These are phyloP conservation scores for Saccopteryx leptura DNA, from an alignment of 2,113 vertebrate species.

Conservation along the genomic window DNA sequence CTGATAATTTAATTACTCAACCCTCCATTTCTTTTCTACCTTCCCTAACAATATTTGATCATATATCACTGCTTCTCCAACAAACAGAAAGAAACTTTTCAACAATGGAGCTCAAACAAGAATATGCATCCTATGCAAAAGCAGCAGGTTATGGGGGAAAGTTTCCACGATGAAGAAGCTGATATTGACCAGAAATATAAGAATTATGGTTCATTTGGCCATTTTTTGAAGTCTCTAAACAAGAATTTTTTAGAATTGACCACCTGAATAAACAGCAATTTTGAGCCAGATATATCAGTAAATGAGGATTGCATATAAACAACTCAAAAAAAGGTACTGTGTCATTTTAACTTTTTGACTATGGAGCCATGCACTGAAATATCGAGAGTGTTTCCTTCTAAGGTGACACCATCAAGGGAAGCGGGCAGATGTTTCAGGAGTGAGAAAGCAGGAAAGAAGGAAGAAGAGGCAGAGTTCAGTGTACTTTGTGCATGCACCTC, in stretches of 20 bases:
- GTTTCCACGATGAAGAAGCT: neutral
- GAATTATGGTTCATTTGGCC: neutral
- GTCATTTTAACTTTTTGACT: conserved; percentile 31
- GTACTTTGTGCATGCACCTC: neutral
- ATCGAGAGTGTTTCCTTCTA: neutral
- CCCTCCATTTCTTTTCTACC: neutral
- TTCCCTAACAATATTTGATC: neutral
- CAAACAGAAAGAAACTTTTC: neutral
- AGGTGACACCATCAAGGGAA: neutral
- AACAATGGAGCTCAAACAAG: neutral
- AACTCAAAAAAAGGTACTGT: neutral
- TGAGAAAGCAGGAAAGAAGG: neutral
- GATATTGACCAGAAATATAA: conserved; percentile 1
- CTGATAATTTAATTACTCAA: neutral
- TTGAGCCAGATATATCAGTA: conserved; percentile 29
- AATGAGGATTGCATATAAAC: neutral
- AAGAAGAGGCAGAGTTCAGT: neutral
- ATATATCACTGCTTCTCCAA: neutral
- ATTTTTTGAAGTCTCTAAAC: neutral
- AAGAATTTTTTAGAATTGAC: conserved; percentile 34
- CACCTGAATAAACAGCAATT: neutral
- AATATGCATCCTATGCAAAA: conserved; percentile 3
- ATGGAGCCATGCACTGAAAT: neutral
- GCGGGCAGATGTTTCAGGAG: neutral
- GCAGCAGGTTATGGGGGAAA: neutral